A percentile compares a stretch with the other conserved stretches of the same genome.
Conservation (phyloP, 2,113 vertebrate species). For the Cynocephalus volans region DNA sequence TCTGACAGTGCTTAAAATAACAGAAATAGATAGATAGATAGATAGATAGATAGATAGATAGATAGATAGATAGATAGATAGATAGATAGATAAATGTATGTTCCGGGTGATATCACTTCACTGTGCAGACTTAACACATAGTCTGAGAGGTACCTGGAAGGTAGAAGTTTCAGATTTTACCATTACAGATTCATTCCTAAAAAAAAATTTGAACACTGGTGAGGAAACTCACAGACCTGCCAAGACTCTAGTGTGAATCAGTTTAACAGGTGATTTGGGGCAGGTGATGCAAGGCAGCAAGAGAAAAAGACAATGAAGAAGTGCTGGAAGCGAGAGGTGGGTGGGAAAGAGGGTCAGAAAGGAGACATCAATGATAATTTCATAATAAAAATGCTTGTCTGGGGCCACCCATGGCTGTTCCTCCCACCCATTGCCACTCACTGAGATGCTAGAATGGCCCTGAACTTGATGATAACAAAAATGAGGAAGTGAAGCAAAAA, state of each 20-base stretch:
- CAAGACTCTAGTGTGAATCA: slow-evolving; percentile 11
- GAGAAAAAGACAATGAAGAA: slow-evolving; percentile 33
- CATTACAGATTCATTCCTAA: background rate
- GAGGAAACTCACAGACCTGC: background rate
- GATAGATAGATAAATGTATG: too few relatives aligned
- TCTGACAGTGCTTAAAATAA: slow-evolving; percentile 31
- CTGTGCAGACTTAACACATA: background rate
- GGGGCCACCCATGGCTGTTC: background rate
- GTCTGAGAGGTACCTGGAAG: background rate
- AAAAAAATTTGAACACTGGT: background rate
- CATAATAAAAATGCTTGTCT: background rate
- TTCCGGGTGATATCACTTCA: background rate
- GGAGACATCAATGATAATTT: background rate
- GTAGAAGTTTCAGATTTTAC: background rate
- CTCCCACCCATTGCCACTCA: background rate
- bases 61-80: too few relatives aligned
- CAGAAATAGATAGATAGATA: background rate
- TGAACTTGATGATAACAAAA: background rate
- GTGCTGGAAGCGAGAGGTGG: background rate
- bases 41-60: too few relatives aligned
- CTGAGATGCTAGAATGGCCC: background rate
- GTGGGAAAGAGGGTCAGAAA: slow-evolving; percentile 12
- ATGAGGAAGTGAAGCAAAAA: background rate
- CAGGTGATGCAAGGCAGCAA: background rate
- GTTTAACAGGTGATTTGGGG: slow-evolving; percentile 57